phyloP scores from a whole-genome alignment of 2,797 vertebrate genomes.

The Halcyon smyrnensis region DNA sequence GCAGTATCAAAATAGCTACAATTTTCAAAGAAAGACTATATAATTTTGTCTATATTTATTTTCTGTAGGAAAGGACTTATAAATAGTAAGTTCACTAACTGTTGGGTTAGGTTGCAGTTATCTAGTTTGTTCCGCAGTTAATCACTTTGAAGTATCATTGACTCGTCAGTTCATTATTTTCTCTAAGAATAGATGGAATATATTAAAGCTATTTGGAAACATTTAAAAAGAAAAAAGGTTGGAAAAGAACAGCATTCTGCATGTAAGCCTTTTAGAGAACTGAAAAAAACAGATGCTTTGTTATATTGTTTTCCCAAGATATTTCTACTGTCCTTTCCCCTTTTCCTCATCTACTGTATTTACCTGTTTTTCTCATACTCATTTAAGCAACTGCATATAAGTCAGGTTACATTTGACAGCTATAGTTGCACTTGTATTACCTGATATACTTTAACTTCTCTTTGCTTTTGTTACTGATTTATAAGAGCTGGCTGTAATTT shows the following conservation, averaged over 20 bases:
- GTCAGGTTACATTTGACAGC: background rate
- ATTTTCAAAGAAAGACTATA: constrained; percentile 63
- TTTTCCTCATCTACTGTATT: background rate
- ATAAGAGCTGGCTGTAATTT: constrained; percentile 33
- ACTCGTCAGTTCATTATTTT: constrained; percentile 32
- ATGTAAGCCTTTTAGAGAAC: constrained; percentile 21
- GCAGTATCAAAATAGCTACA: constrained; percentile 74
- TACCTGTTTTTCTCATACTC: background rate
- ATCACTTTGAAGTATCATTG: constrained; percentile 49
- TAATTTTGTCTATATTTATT: constrained; percentile 66
- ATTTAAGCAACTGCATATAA: background rate
- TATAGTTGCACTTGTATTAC: background rate
- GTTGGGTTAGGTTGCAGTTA: constrained; percentile 49
- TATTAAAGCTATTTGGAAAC: constrained; percentile 57
- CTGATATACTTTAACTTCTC: background rate
- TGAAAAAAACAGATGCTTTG: background rate
- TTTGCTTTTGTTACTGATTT: constrained; percentile 38
- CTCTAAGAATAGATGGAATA: constrained; percentile 34
- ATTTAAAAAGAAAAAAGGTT: constrained; percentile 45
- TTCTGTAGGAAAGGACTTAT: constrained; percentile 41
- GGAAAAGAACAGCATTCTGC: constrained; percentile 8
- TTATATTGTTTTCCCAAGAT: constrained; percentile 28
- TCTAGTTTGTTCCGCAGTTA: constrained; percentile 39
- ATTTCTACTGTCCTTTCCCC: background rate
- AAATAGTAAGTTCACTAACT: constrained; percentile 63